Evolutionary conservation across 2,888 invertebrate genomes (phyloP), one percentile per base, ranked within the genome.

Genomic region (Erynnis tages): DNA sequence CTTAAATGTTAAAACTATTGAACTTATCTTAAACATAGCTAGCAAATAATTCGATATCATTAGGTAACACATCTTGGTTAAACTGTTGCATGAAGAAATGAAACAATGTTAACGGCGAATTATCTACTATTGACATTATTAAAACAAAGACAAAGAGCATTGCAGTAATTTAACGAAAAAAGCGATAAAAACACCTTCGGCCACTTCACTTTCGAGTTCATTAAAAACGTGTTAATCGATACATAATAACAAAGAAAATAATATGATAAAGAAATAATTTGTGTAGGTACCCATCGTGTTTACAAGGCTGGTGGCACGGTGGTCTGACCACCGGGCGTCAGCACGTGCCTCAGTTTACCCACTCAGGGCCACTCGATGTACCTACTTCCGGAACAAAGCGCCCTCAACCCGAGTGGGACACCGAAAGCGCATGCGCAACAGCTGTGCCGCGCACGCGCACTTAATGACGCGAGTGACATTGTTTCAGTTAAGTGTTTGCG

Each of bases 391-490:
- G 71, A 67, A 69, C 70, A 68, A 62, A 58, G 65, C 66, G 61
- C 66, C 63, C 65, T 66, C 59, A 60, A 61, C 47, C 56, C 53
- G 45, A 52, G 57, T 59, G 58, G 61, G 13, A 62, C 66, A 63
- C 41, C 32, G 41, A 34, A 35, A 32, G 50, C 50, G 50, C 50
- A 50, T 35, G 50, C 50, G 50, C 35, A 69, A 72, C 85, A 85
- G 84, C 84, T 85, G 85, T 71, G 65, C 41, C 48, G 40, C 66
- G 76, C 85, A 84, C 85, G 82, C 79, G 84, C 79, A 74, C 81
- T 82, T 77, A 79, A 79, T 82, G 71, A 72, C 63, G 63, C 62
- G 57, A 57, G 58, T 60, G 57, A 64, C 67, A 78, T 82, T 82
- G 80, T 82, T 69, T 55, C 44, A 48, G 19, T 38, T 30, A 41